Conservation (phyloP, 2,797 vertebrate genomes). For the Falco columbarius region DNA sequence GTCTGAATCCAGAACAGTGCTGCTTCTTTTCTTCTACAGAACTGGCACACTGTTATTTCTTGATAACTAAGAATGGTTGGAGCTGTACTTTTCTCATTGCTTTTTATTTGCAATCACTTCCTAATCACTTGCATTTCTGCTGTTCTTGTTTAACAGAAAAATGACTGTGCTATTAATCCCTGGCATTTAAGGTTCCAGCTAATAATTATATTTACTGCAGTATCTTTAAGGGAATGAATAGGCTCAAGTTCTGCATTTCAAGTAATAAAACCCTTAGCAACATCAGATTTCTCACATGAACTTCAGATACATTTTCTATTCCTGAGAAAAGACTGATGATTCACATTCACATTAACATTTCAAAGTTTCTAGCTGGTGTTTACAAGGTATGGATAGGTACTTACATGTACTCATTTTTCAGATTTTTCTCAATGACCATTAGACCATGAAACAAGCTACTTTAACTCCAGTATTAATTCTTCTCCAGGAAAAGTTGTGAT, state of each 20-base stretch:
- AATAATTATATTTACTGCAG: background rate
- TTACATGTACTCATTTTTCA: background rate
- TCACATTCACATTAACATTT: slow-evolving; percentile 36
- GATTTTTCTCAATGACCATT: background rate
- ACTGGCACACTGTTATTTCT: background rate
- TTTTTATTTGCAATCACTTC: background rate
- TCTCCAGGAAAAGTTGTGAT: background rate
- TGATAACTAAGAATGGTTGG: background rate
- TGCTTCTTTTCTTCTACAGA: background rate
- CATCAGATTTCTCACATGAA: background rate
- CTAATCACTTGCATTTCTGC: background rate
- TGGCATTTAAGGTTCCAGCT: background rate
- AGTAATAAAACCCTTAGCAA: background rate
- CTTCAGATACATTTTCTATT: slow-evolving; percentile 15
- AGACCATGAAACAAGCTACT: background rate
- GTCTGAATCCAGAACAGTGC: background rate
- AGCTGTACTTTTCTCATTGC: background rate
- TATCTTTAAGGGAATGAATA: slow-evolving; percentile 49
- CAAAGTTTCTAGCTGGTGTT: background rate
- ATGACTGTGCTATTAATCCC: background rate
- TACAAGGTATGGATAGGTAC: slow-evolving; percentile 8
- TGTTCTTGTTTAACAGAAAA: background rate
- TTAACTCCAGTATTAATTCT: background rate
- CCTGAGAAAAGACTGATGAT: background rate
- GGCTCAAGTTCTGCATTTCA: background rate